Conservation (phyloP, 2,113 vertebrate species). For the Callaeas wilsoni region DNA sequence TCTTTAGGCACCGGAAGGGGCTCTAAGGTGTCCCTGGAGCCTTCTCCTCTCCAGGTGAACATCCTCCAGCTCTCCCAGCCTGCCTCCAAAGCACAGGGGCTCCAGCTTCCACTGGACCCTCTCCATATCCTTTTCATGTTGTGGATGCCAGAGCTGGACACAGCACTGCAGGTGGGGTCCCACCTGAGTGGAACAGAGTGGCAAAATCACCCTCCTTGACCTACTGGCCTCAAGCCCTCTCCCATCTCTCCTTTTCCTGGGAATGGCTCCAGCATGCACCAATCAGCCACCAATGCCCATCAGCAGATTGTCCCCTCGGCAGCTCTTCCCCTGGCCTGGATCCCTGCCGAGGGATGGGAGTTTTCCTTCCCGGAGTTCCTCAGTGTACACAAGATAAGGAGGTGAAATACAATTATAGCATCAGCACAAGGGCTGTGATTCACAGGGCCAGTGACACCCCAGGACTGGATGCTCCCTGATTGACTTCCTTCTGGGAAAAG, state of each 20-base stretch:
- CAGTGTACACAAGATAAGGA: not conserved
- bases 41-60: not conserved
- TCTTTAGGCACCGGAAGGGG: not conserved
- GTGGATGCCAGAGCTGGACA: not conserved
- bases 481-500: not conserved
- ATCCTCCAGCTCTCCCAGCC: not conserved
- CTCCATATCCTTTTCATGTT: not conserved
- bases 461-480: accelerated
- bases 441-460: accelerated
- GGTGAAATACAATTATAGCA: not conserved
- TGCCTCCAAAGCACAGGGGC: not conserved
- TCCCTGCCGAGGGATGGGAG: accelerated
- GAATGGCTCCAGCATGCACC: not conserved
- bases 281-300: not conserved
- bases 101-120: not conserved
- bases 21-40: not conserved
- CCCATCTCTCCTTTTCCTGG: not conserved
- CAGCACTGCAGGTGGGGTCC: not conserved
- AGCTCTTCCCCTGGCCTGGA: not conserved
- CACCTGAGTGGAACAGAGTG: not conserved
- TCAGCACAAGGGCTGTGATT: not conserved
- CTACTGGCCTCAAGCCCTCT: not conserved
- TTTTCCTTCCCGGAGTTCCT: not conserved
- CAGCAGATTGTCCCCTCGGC: not conserved
- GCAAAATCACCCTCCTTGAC: not conserved